Percentiles rank a stretch among this genome's conserved stretches.
phyloP scores from a whole-genome alignment of 2,797 vertebrate genomes.

The Anniella stebbinsi region DNA sequence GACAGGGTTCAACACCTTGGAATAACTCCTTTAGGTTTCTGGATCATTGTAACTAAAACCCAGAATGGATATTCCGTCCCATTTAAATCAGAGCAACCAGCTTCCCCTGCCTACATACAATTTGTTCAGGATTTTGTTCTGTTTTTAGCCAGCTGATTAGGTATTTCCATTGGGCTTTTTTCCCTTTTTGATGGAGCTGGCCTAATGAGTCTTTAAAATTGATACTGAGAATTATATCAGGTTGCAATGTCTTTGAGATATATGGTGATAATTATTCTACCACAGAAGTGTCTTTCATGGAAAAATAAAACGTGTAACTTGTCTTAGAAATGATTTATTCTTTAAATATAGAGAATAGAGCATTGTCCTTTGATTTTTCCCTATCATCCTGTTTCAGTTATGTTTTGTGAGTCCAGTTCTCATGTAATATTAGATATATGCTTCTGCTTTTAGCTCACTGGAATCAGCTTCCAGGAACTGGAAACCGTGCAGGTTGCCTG shows the following conservation, averaged over 20 bases:
- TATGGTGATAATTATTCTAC: constrained; percentile 21
- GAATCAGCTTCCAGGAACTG: background rate
- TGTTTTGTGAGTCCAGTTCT: background rate
- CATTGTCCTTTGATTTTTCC: background rate
- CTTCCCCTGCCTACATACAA: background rate
- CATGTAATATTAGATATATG: background rate
- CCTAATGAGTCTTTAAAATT: constrained; percentile 14
- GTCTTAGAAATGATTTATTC: constrained; percentile 20
- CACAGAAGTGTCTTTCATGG: background rate
- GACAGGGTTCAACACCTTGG: no score
- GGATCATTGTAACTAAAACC: no score
- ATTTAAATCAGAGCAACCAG: no score
- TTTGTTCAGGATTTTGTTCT: background rate
- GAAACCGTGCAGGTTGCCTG: background rate
- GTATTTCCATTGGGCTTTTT: background rate
- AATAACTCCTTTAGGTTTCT: no score
- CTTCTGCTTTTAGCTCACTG: background rate
- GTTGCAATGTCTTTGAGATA: constrained; percentile 19
- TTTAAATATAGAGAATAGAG: constrained; percentile 17
- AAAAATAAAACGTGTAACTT: constrained; percentile 2
- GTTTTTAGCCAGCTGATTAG: background rate
- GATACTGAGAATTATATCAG: background rate
- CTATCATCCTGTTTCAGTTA: background rate
- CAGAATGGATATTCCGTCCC: no score
- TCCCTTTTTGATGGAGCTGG: constrained; percentile 13